Evolutionary conservation across 2,113 vertebrate species (phyloP).

Genomic region (Carassius carassius): DNA sequence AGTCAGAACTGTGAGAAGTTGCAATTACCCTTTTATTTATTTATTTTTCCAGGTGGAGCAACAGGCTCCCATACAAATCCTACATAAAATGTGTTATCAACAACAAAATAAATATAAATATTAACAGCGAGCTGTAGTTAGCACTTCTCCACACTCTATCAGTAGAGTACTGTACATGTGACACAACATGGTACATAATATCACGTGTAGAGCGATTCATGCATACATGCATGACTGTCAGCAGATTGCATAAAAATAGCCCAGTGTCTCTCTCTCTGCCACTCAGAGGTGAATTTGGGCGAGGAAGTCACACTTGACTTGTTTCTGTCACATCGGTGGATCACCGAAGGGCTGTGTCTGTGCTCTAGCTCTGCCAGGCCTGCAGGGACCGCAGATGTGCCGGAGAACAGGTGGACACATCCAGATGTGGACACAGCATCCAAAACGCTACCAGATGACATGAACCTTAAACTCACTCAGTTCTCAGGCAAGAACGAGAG

Average conservation of each 20-base stretch:
- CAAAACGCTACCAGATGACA: neutral
- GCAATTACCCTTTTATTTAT: neutral
- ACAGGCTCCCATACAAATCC: too few relatives aligned
- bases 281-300: constrained; percentile 6
- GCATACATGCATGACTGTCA: constrained; percentile 1
- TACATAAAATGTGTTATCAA: neutral
- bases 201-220: neutral
- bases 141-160: neutral
- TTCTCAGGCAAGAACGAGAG: neutral
- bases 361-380: neutral
- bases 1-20: neutral
- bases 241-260: neutral
- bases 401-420: neutral
- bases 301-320: constrained; percentile 17
- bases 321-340: neutral
- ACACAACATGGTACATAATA: neutral
- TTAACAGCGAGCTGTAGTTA: neutral
- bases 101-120: neutral
- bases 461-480: neutral
- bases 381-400: neutral
- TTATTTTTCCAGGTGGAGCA: neutral
- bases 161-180: neutral
- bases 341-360: neutral
- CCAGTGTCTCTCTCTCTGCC: neutral
- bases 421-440: neutral